These are phyloP conservation scores for Lordiphosa collinella DNA, from an alignment of 1,140 invertebrate genomes.

Conservation along the genomic window DNA sequence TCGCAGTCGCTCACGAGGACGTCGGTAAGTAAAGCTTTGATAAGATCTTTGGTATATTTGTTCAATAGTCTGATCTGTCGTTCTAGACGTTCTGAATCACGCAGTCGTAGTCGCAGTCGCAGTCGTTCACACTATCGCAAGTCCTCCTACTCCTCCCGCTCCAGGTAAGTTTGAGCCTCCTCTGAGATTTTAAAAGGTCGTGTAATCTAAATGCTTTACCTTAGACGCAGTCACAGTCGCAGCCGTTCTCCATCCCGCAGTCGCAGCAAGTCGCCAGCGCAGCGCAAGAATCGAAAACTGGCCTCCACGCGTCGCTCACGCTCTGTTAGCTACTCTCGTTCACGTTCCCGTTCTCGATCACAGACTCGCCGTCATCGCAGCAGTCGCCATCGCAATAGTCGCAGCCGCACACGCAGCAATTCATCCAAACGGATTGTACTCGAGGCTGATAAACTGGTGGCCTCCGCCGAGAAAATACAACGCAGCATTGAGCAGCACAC, in stretches of 20 bases:
- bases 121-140: constrained; percentile 75
- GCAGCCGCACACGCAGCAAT: constrained; percentile 21
- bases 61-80: constrained; percentile 51
- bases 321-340: constrained; percentile 78
- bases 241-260: constrained; percentile 56
- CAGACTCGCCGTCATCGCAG: constrained; percentile 68
- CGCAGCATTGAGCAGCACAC: constrained; percentile 67
- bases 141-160: constrained; percentile 64
- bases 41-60: constrained; percentile 17
- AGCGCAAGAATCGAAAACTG: constrained; percentile 63
- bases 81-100: constrained; percentile 60
- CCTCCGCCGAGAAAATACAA: constrained; percentile 72
- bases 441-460: constrained; percentile 66
- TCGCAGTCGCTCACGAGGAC: constrained; percentile 79
- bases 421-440: constrained; percentile 42
- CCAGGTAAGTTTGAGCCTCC: constrained; percentile 29
- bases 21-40: constrained; percentile 35
- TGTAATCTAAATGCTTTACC: not conserved
- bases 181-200: not conserved
- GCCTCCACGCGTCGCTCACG: constrained; percentile 73
- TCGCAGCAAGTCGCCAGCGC: constrained; percentile 48
- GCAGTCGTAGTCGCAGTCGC: constrained; percentile 51
- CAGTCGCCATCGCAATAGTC: constrained; percentile 25
- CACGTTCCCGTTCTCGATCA: constrained; percentile 73
- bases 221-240: constrained; percentile 53